phyloP scores from a whole-genome alignment of 2,113 vertebrate species.

The Garra rufa region DNA sequence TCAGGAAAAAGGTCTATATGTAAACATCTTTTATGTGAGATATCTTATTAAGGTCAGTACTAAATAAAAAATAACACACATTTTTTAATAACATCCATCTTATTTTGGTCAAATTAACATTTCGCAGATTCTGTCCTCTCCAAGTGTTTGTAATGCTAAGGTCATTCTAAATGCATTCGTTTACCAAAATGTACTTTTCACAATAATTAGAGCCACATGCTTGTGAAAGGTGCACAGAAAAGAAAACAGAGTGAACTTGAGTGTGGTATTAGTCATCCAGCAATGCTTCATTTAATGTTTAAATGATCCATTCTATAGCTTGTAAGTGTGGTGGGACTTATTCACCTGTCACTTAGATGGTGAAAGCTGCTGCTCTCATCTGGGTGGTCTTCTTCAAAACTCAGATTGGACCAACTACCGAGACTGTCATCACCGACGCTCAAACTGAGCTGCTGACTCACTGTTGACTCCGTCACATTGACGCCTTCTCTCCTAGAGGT shows the following conservation, averaged over 20 bases:
- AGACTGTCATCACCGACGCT: constrained; percentile 95
- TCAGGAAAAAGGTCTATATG: too few species aligned
- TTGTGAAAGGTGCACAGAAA: constrained; percentile 40
- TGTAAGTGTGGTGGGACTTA: neutral
- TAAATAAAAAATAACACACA: too few species aligned
- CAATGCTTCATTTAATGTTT: neutral
- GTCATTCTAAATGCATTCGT: neutral
- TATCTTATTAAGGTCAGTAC: too few species aligned
- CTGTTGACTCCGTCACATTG: constrained; percentile 82
- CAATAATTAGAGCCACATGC: constrained; percentile 8
- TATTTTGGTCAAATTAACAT: too few species aligned
- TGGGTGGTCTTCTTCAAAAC: constrained; percentile 95
- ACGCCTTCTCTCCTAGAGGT: constrained; percentile 81
- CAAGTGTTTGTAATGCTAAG: neutral
- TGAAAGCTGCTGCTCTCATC: constrained; percentile 98
- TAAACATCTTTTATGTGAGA: too few species aligned
- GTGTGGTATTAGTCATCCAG: constrained; percentile 23
- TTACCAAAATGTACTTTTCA: neutral
- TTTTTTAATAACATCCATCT: too few species aligned
- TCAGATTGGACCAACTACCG: constrained; percentile 97
- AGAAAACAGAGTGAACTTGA: constrained; percentile 11
- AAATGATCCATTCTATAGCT: neutral
- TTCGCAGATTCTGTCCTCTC: too few species aligned
- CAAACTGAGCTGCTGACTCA: constrained; percentile 88
- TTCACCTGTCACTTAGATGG: constrained; percentile 96